Evolutionary conservation across 2,113 vertebrate species (phyloP), one percentile per base, ranked within the genome.

Genomic region (Calyptomena viridis): DNA sequence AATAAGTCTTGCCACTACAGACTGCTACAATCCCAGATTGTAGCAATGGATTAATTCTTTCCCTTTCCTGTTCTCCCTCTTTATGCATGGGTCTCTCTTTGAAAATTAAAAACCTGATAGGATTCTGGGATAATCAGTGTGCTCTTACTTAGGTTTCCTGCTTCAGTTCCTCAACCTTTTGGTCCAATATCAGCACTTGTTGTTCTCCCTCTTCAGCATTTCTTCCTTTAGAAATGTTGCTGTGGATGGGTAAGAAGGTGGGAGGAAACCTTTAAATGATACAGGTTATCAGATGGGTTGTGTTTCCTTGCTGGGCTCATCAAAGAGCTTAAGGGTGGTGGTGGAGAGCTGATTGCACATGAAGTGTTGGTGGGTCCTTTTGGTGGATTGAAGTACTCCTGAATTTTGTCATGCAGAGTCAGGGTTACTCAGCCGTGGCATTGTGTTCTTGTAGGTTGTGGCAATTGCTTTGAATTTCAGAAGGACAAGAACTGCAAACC

Each of bases 401-500:
- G 4, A 59, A 40, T 46, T 77, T 3, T 1, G 37, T 71, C 23
- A 22, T 37, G 18, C 24, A 13, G 47, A 37, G 17, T 74, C 22
- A 63, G 75, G 23, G 31, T 83, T 94, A 59, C 52, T 74, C 42
- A 90, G 35, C 68, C 71, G 68, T 66, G 59, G 16, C 30, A 87
- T 91, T 71, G 23, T 93, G 62, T 17, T 64, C 8, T 17, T 68
- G 58, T 28, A 88, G 82, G 42, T 59, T 95, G 87, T 84, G 75
- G 52, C 39, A 67, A 49, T 44, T 58, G 75, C 84, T 64, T 49
- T 82, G 85, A 74, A 74, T 56, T 90, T 90, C 68, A 63, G 81
- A 73, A 90, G 68, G 83, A 73, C 74, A 85, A 78, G 82, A 96
- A 49, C 78, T 83, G 89, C 69, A 85, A 94, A 83, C 18, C 35